These are phyloP conservation scores for Dinomys branickii DNA, from an alignment of 2,113 vertebrate genomes.

Conservation along the genomic window DNA sequence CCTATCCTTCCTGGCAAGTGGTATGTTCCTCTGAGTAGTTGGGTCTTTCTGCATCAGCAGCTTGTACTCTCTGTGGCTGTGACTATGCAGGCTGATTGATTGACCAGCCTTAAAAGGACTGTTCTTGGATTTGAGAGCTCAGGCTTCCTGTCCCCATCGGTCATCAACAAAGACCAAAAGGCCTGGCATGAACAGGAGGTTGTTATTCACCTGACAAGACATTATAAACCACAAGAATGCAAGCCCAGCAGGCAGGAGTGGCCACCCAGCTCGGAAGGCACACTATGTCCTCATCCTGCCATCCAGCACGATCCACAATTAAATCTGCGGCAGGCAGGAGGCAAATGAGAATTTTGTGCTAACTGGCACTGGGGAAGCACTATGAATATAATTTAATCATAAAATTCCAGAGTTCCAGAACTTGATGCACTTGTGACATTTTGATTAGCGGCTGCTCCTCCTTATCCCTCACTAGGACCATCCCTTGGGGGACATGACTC, in stretches of 20 bases:
- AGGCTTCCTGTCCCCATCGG: conserved; percentile 40
- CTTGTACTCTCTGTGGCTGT: conserved; percentile 58
- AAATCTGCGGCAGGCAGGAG: conserved; percentile 42
- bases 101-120: conserved; percentile 74
- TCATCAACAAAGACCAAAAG: conserved; percentile 69
- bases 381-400: conserved; percentile 21
- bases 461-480: not conserved
- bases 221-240: conserved; percentile 71
- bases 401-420: not conserved
- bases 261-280: not conserved
- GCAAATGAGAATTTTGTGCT: not conserved
- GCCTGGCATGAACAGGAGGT: conserved; percentile 33
- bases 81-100: conserved; percentile 64
- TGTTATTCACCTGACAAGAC: conserved; percentile 65
- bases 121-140: conserved; percentile 66
- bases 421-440: conserved; percentile 22
- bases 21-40: conserved; percentile 8
- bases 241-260: conserved; percentile 61
- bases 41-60: conserved; percentile 65
- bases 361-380: not conserved
- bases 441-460: not conserved
- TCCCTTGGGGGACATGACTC: not conserved
- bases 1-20: conserved; percentile 20
- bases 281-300: not conserved
- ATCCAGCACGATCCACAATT: conserved; percentile 3